A percentile compares a stretch with the other conserved stretches of the same genome.
These are phyloP conservation scores for Scaptomyza flava DNA, from an alignment of 2,888 invertebrate species.

Conservation along the genomic window DNA sequence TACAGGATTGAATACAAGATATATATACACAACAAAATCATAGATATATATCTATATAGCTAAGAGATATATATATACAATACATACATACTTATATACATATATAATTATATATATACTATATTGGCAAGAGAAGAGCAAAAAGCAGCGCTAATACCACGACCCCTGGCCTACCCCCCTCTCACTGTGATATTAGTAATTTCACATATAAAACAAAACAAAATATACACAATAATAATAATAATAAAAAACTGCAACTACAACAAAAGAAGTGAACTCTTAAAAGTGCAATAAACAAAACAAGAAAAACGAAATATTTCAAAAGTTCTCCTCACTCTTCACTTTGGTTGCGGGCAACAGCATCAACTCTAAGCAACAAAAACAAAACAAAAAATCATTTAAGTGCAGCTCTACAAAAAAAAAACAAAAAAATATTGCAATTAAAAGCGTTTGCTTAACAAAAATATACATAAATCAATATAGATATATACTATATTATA, in stretches of 20 bases:
- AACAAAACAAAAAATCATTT: neutral
- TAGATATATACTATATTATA: conserved; percentile 6
- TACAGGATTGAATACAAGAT: conserved; percentile 70
- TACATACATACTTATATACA: conserved; percentile 45
- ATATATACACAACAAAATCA: conserved; percentile 52
- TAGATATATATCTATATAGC: conserved; percentile 42
- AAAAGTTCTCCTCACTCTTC: conserved; percentile 12
- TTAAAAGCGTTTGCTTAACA: conserved; percentile 44
- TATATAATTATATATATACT: conserved; percentile 34
- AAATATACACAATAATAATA: neutral
- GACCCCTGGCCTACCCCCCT: conserved; percentile 36
- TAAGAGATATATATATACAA: conserved; percentile 33
- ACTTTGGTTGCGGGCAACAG: conserved; percentile 17
- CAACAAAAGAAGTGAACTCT: conserved; percentile 6
- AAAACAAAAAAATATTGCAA: conserved; percentile 2
- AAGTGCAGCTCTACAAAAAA: conserved; percentile 33
- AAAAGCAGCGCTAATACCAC: conserved; percentile 36
- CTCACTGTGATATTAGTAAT: conserved; percentile 66
- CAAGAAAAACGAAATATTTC: neutral
- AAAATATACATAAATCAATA: conserved; percentile 11
- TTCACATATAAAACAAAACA: conserved; percentile 49
- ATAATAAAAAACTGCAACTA: neutral
- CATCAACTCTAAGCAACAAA: conserved; percentile 7
- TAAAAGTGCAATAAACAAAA: conserved; percentile 45
- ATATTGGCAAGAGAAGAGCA: conserved; percentile 49